phyloP scores from a whole-genome alignment of 2,888 invertebrate species.

The Oxytorus armatus region DNA sequence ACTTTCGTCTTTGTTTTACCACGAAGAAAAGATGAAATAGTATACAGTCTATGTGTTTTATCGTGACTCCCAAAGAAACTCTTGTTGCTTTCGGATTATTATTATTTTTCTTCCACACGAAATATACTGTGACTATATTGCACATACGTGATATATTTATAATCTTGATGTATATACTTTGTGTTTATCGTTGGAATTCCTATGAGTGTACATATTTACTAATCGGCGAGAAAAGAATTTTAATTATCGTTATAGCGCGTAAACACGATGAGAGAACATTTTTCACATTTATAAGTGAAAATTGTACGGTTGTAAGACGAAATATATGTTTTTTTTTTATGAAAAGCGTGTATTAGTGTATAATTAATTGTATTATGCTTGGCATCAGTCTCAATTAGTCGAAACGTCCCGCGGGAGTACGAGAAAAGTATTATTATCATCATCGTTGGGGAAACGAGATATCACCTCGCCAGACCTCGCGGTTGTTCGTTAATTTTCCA shows the following conservation, averaged over 20 bases:
- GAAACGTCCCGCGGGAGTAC: slow-evolving; percentile 49
- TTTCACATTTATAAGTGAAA: slow-evolving; percentile 8
- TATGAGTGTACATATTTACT: not conserved
- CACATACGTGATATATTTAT: not conserved
- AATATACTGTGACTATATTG: not conserved
- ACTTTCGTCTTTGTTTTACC: slow-evolving; percentile 38
- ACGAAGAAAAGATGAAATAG: slow-evolving; percentile 29
- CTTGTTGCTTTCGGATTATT: not conserved
- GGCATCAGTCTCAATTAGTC: slow-evolving; percentile 68
- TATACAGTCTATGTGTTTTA: slow-evolving; percentile 2
- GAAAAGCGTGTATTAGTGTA: slow-evolving; percentile 40
- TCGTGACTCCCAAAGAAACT: slow-evolving; percentile 21
- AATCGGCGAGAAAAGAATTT: slow-evolving; percentile 19
- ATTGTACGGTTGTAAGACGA: not conserved
- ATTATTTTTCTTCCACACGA: not conserved
- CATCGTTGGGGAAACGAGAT: slow-evolving; percentile 49
- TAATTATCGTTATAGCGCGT: slow-evolving; percentile 16
- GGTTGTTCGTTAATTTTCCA: slow-evolving; percentile 63
- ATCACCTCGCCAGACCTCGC: slow-evolving; percentile 14
- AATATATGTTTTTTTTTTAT: slow-evolving; percentile 4
- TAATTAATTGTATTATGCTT: slow-evolving; percentile 63
- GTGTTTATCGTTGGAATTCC: not conserved
- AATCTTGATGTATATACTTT: slow-evolving; percentile 7
- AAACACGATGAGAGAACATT: slow-evolving; percentile 8
- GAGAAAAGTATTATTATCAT: slow-evolving; percentile 63